Evolutionary conservation across 2,797 vertebrate genomes (phyloP).

Genomic region (Gallirallus australis): DNA sequence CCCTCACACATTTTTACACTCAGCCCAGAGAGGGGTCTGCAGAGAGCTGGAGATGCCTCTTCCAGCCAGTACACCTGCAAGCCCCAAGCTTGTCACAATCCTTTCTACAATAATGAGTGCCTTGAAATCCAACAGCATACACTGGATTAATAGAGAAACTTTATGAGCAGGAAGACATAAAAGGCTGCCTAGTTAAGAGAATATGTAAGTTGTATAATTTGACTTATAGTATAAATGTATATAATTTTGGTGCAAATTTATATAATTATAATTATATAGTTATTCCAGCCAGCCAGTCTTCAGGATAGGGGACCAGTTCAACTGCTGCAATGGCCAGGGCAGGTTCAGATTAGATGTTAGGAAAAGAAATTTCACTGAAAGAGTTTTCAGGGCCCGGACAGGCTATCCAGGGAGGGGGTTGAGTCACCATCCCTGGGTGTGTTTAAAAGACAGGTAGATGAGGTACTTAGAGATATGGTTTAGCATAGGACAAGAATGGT

Average conservation of each 20-base stretch:
- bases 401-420: no score
- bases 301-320: accelerated
- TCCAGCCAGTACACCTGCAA: neutral
- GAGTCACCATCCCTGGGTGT: no score
- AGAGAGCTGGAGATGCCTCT: neutral
- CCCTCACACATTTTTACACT: neutral
- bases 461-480: no score
- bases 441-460: no score
- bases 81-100: neutral
- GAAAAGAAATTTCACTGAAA: no score
- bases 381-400: no score
- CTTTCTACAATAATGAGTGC: neutral
- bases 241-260: neutral
- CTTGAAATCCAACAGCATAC: neutral
- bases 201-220: neutral
- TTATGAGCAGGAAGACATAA: neutral
- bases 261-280: no score
- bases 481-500: no score
- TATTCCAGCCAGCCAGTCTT: neutral
- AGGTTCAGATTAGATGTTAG: no score
- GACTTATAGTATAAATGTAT: neutral
- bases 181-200: neutral
- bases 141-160: neutral
- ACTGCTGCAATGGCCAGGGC: neutral
- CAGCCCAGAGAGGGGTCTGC: neutral